Conservation (phyloP, 2,113 vertebrate species). For the Sterrhoptilus dennistouni region DNA sequence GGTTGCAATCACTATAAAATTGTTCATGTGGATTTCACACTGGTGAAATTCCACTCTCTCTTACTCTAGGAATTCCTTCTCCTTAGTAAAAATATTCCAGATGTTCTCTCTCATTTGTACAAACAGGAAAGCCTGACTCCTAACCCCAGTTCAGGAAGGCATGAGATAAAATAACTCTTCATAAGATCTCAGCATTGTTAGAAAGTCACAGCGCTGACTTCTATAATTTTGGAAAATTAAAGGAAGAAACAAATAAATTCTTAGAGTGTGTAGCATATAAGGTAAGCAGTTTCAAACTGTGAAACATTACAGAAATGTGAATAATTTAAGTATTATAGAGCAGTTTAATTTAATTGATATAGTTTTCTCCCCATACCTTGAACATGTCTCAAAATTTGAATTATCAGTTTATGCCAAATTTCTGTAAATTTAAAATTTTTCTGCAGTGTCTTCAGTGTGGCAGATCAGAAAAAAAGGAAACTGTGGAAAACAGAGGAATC, state of each 20-base stretch:
- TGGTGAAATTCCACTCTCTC: background rate
- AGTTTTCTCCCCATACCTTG: background rate
- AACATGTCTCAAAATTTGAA: background rate
- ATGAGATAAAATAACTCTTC: background rate
- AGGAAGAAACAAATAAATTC: background rate
- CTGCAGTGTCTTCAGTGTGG: background rate
- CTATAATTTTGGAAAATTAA: background rate
- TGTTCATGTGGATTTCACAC: background rate
- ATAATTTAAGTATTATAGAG: background rate
- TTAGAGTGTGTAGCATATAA: background rate
- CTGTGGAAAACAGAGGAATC: background rate
- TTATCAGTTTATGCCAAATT: background rate
- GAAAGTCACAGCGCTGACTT: background rate
- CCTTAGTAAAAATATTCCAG: background rate
- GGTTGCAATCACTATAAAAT: background rate
- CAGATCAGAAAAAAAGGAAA: background rate
- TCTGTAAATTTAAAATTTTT: background rate
- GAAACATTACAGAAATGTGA: background rate
- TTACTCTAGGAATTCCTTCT: background rate
- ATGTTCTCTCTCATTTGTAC: background rate
- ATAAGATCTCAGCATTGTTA: background rate
- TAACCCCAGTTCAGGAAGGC: background rate
- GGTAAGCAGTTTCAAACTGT: background rate
- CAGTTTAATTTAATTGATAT: background rate
- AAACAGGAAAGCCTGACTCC: background rate